Evolutionary conservation across 2,888 invertebrate genomes (phyloP), one percentile per base, ranked within the genome.

Genomic region (Cataglyphis altisquamis): DNA sequence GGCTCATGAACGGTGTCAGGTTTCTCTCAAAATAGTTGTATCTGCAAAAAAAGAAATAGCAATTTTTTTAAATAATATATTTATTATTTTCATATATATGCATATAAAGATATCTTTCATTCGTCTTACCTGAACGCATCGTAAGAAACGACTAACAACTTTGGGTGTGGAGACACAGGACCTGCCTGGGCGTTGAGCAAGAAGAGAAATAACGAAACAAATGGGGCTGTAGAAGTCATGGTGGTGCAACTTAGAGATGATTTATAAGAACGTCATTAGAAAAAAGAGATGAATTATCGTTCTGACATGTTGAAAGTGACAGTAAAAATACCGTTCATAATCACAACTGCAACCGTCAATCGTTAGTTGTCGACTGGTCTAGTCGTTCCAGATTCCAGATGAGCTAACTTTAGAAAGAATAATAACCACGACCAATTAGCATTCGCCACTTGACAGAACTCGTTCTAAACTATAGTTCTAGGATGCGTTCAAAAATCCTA

Each of bases 1-100:
- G 93, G 64, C 96, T 95, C 94, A 97, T 95, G 88, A 95, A 95
- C 0, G 97, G 96, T 1, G 97, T 96, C 0, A 95, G 88, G 89
- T 95, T 95, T 88, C 96, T 95, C 1, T 96, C 91, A 80, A 97
- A 95, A 91, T 97, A 97, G 92, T 97, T 96, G 92, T 96, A 96
- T 85, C 97, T 94, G 84, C 1, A 18, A 68, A 0, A 25, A 89
- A 89, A 82, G 36, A 3, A 57, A 0, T 12, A 52, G 8, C n/a
- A n/a, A 2, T 52, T n/a, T 52, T 52, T 52, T 48, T 45, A 15
- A 45, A 45, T 15, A 45, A 41, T 41, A 41, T 12, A 36, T 36
- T 45, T 45, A 10, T 45, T 45, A 15, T 45, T 12, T 15, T 12
- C 15, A 45, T 12, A 45, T 12, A 45, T 45, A 45, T 15, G 6